Percentiles rank a stretch among this genome's conserved stretches.
phyloP scores from a whole-genome alignment of 1,140 invertebrate genomes.

The Diprion similis region DNA sequence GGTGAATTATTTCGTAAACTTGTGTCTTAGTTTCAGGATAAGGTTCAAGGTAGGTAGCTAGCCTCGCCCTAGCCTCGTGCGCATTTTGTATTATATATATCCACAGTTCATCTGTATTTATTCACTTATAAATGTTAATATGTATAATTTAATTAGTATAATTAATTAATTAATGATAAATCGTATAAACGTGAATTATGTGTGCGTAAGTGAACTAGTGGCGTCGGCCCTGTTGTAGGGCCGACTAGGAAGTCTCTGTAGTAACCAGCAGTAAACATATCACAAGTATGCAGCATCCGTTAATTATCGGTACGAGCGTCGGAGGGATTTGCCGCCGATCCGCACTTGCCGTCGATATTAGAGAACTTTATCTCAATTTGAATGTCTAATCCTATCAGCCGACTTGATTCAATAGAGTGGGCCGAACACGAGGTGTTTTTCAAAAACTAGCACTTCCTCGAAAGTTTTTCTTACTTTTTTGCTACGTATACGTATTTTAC shows the following conservation, averaged over 20 bases:
- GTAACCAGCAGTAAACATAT: constrained; percentile 64
- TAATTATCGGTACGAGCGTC: constrained; percentile 52
- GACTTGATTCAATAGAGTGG: no score
- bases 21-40: constrained; percentile 11
- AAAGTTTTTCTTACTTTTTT: not conserved
- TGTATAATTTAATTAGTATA: constrained; percentile 48
- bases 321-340: constrained; percentile 29
- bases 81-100: constrained; percentile 37
- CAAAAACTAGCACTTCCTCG: not conserved
- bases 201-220: constrained; percentile 65
- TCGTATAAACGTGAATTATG: constrained; percentile 56
- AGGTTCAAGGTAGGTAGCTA: constrained; percentile 52
- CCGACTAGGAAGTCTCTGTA: constrained; percentile 62
- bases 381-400: no score
- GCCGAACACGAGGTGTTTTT: no score
- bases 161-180: constrained; percentile 57
- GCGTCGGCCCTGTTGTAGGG: constrained; percentile 44
- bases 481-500: not conserved
- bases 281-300: constrained; percentile 63
- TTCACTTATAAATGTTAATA: constrained; percentile 41
- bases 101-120: constrained; percentile 19
- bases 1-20: constrained; percentile 16
- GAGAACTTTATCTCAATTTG: no score
- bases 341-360: not conserved
- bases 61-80: constrained; percentile 61